phyloP scores from a whole-genome alignment of 2,797 vertebrate genomes.

The Enteromius radiatus region DNA sequence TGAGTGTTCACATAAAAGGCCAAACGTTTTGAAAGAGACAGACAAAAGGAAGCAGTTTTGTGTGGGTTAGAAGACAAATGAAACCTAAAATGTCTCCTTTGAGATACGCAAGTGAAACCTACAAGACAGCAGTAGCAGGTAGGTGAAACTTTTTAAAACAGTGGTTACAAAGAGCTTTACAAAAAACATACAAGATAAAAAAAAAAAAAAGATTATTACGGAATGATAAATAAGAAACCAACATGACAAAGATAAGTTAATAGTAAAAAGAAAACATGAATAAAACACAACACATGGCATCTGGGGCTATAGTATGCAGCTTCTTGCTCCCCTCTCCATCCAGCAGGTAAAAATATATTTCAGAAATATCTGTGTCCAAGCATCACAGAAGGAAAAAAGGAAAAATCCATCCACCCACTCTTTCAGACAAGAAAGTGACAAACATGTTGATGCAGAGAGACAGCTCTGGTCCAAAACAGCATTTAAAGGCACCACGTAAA shows the following conservation, averaged over 20 bases:
- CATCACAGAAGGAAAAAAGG: background rate
- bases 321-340: background rate
- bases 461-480: background rate
- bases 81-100: constrained; percentile 1
- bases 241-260: background rate
- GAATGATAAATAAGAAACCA: background rate
- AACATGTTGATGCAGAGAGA: background rate
- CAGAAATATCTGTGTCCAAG: background rate
- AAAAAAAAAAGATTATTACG: background rate
- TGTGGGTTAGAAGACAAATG: constrained; percentile 2
- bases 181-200: background rate
- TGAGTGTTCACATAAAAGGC: background rate
- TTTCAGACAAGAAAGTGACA: background rate
- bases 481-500: no score
- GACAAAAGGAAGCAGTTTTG: background rate
- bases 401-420: background rate
- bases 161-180: background rate
- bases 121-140: background rate
- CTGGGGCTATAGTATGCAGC: background rate
- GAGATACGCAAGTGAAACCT: background rate
- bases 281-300: background rate
- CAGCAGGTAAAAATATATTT: background rate
- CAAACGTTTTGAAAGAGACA: background rate
- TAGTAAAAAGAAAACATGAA: background rate
- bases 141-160: background rate